Conservation (phyloP, 2,113 vertebrate species). For the Chaenocephalus aceratus region DNA sequence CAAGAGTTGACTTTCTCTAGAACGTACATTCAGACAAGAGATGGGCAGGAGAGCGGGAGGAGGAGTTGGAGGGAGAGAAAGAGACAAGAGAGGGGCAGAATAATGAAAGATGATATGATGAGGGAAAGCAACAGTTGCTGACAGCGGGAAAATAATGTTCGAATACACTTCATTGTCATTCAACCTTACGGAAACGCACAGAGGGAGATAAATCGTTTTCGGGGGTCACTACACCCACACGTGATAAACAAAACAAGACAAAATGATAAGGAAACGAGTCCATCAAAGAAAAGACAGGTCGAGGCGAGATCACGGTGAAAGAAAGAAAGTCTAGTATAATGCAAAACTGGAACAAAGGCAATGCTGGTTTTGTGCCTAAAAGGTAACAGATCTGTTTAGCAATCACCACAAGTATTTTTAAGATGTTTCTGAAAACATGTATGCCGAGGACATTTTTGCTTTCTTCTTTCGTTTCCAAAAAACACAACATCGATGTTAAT, state of each 20-base stretch:
- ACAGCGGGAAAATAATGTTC: slow-evolving; percentile 3
- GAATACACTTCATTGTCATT: slow-evolving; percentile 28
- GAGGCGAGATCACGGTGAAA: background rate
- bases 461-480: no score
- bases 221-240: slow-evolving; percentile 8
- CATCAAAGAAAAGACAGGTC: slow-evolving; percentile 16
- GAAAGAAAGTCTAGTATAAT: background rate
- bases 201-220: slow-evolving; percentile 17
- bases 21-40: slow-evolving; percentile 38
- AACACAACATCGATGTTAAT: background rate
- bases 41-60: slow-evolving; percentile 9
- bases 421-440: background rate
- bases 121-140: slow-evolving; percentile 50
- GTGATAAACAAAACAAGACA: slow-evolving; percentile 4
- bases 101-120: slow-evolving; percentile 33
- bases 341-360: background rate
- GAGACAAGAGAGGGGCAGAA: background rate
- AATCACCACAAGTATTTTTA: no score
- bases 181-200: background rate
- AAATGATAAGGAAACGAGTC: slow-evolving; percentile 3
- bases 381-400: no score
- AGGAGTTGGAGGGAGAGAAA: background rate
- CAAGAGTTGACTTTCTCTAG: slow-evolving; percentile 40
- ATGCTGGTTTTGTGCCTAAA: background rate
- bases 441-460: background rate